Evolutionary conservation across 2,113 vertebrate species (phyloP).

Genomic region (Ictalurus punctatus): DNA sequence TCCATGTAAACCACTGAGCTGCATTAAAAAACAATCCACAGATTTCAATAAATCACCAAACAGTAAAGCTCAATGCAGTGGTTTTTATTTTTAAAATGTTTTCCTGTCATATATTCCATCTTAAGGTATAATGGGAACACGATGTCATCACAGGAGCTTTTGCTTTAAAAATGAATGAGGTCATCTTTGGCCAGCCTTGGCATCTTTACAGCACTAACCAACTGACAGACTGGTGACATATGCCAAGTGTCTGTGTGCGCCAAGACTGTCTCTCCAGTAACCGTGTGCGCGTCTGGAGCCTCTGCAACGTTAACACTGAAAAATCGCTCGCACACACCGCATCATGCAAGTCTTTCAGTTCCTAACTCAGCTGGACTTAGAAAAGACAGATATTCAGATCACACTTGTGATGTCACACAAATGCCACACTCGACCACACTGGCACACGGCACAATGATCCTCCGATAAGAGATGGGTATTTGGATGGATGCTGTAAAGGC

Average conservation of each 20-base stretch:
- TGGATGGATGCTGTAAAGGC: not conserved
- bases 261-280: constrained; percentile 42
- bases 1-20: not conserved
- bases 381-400: not conserved
- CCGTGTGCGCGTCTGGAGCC: constrained; percentile 19
- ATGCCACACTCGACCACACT: not conserved
- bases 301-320: constrained; percentile 24
- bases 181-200: constrained; percentile 40
- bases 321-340: not conserved
- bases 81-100: not conserved
- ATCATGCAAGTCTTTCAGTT: not conserved
- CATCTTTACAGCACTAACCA: constrained; percentile 30
- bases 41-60: not conserved
- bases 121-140: constrained; percentile 35
- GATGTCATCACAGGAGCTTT: constrained; percentile 32
- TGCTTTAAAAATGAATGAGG: constrained; percentile 45
- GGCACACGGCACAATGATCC: not conserved
- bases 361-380: not conserved
- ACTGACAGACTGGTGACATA: constrained; percentile 48
- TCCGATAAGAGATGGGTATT: not conserved
- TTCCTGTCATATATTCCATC: constrained; percentile 2
- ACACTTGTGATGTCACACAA: not conserved
- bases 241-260: constrained; percentile 52
- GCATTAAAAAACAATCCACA: not conserved
- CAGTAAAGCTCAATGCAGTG: too few relatives aligned